These are phyloP conservation scores for Parazoanthus swiftii DNA, from an alignment of 92 coral and sea anemone genomes.

Conservation along the genomic window DNA sequence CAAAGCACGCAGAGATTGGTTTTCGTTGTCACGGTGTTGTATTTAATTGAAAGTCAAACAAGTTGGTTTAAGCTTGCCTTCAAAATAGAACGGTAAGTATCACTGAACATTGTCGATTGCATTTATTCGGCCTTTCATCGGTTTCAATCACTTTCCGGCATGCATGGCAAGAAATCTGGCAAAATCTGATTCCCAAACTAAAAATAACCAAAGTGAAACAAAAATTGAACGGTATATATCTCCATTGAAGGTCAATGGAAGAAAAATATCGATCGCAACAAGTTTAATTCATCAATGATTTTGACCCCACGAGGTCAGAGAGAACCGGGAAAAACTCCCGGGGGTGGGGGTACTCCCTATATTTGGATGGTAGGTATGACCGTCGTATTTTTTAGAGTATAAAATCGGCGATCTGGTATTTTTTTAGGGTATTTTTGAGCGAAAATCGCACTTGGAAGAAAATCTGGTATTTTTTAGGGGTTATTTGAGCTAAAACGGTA, in stretches of 20 bases:
- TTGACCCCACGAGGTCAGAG: constrained; percentile 9
- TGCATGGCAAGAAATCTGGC: constrained; percentile 23
- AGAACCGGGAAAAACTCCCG: too few species aligned
- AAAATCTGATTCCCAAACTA: constrained; percentile 16
- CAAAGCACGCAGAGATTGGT: neutral
- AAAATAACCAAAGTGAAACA: too few species aligned
- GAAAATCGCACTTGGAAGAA: too few species aligned
- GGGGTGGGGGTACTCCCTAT: too few species aligned
- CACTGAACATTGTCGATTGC: constrained; percentile 22
- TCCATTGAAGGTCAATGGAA: constrained; percentile 23
- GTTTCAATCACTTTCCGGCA: neutral
- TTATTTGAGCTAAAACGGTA: too few species aligned
- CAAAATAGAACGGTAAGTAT: constrained; percentile 19
- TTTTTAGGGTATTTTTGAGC: too few species aligned
- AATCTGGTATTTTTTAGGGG: too few species aligned
- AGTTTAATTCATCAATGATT: constrained; percentile 32
- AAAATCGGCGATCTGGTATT: too few species aligned
- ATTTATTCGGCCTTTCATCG: constrained; percentile 21
- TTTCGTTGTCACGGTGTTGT: neutral
- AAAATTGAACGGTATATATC: constrained; percentile 14
- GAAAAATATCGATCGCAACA: constrained; percentile 15
- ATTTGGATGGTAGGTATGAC: too few species aligned
- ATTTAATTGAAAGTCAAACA: constrained; percentile 7
- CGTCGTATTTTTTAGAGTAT: too few species aligned
- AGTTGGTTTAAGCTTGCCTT: constrained; percentile 4